phyloP scores from a whole-genome alignment of 2,113 vertebrate species.

The Ancistrus triradiatus region DNA sequence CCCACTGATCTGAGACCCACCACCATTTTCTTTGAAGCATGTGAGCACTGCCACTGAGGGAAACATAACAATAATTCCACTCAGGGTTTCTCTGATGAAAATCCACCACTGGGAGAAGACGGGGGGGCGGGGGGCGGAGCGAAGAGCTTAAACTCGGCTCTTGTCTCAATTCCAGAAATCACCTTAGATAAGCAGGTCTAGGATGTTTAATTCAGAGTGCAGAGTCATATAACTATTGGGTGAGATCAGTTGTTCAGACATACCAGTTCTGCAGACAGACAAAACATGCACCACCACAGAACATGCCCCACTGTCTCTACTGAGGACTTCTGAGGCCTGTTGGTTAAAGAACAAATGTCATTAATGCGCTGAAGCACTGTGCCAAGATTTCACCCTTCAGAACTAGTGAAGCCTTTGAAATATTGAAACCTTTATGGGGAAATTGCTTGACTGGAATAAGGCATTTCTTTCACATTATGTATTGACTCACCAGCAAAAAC shows the following conservation, averaged over 20 bases:
- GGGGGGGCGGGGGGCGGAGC: too few relatives aligned
- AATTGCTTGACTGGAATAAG: too few relatives aligned
- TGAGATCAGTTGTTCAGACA: background rate
- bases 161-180: background rate
- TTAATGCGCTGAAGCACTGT: background rate
- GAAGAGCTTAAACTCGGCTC: too few relatives aligned
- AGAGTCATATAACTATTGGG: background rate
- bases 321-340: background rate
- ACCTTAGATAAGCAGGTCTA: background rate
- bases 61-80: background rate
- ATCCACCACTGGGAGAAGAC: too few relatives aligned
- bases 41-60: background rate
- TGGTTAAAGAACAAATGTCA: background rate
- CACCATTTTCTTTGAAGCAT: background rate
- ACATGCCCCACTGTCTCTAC: background rate
- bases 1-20: too few relatives aligned
- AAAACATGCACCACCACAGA: conserved; percentile 6
- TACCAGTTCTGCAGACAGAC: background rate
- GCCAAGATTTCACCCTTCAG: background rate
- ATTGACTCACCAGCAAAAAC: too few relatives aligned
- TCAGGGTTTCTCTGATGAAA: background rate
- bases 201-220: background rate
- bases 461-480: too few relatives aligned
- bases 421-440: too few relatives aligned
- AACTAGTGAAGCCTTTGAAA: background rate